Conservation (phyloP, 1,140 invertebrate genomes). For the Temnothorax nylanderi region DNA sequence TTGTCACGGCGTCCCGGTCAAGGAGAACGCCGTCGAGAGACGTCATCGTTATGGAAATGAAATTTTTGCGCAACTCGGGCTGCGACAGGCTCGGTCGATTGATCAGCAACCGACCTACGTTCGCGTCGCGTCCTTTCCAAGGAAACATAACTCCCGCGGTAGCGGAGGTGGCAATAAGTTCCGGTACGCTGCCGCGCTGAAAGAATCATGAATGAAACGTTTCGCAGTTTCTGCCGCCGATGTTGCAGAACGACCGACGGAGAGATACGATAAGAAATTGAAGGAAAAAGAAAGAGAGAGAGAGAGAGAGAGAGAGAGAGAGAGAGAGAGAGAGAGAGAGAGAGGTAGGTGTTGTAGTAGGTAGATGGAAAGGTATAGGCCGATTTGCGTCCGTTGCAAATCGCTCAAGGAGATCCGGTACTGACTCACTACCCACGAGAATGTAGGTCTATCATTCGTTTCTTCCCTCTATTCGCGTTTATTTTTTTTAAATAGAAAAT, state of each 20-base stretch:
- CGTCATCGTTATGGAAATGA: slow-evolving; percentile 53
- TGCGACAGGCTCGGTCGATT: slow-evolving; percentile 38
- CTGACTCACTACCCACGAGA: slow-evolving; percentile 73
- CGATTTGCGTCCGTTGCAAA: slow-evolving; percentile 71
- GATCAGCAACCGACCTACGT: slow-evolving; percentile 46
- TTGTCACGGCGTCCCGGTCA: slow-evolving; percentile 56
- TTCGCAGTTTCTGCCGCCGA: slow-evolving; percentile 64
- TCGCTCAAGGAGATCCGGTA: slow-evolving; percentile 79
- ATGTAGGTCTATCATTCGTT: slow-evolving; percentile 54
- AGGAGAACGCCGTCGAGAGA: slow-evolving; percentile 57
- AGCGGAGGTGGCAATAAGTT: slow-evolving; percentile 58
- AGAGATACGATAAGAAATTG: slow-evolving; percentile 59
- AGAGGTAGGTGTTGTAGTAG: slow-evolving; percentile 30
- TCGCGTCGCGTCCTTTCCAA: slow-evolving; percentile 69
- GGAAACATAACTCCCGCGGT: slow-evolving; percentile 65
- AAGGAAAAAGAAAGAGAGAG: slow-evolving; percentile 57
- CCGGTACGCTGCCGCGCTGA: slow-evolving; percentile 49
- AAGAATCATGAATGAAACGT: slow-evolving; percentile 78
- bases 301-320: slow-evolving; percentile 27
- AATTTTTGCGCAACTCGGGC: slow-evolving; percentile 70
- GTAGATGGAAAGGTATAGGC: slow-evolving; percentile 61
- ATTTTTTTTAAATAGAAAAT: not conserved
- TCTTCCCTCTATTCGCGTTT: slow-evolving; percentile 13
- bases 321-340: slow-evolving; percentile 49
- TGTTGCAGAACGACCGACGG: slow-evolving; percentile 36